Evolutionary conservation across 2,797 vertebrate species (phyloP).

Genomic region (Acropternis orthonyx): DNA sequence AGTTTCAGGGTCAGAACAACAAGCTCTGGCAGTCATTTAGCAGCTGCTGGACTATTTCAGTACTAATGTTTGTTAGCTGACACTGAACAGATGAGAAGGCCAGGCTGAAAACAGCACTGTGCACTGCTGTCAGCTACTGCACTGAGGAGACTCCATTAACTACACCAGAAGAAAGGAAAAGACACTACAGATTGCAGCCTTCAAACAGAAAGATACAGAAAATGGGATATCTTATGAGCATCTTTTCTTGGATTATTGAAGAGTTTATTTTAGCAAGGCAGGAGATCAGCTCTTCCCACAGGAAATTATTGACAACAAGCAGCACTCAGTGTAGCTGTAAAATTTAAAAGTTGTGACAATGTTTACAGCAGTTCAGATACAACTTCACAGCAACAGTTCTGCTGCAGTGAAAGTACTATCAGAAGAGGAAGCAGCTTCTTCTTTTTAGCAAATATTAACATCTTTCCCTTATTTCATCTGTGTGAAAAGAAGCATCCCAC

Average conservation of each 20-base stretch:
- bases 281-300: not conserved
- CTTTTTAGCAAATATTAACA: constrained; percentile 17
- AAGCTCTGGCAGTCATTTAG: not conserved
- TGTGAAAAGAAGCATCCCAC: constrained; percentile 50
- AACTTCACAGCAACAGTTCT: not conserved
- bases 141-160: not conserved
- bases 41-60: not conserved
- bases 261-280: constrained; percentile 11
- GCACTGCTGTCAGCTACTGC: not conserved
- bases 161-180: not conserved
- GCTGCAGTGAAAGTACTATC: not conserved
- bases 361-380: not conserved
- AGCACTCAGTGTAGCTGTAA: not conserved
- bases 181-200: not conserved
- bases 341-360: constrained; percentile 19
- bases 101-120: not conserved
- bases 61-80: not conserved
- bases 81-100: not conserved
- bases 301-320: constrained; percentile 19
- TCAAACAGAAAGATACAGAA: constrained; percentile 20
- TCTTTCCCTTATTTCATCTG: constrained; percentile 16
- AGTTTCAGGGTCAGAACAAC: not conserved
- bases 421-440: not conserved
- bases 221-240: not conserved
- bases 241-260: constrained; percentile 4